These are phyloP conservation scores for Vireo griseus DNA, from an alignment of 2,797 vertebrate species.

Conservation along the genomic window DNA sequence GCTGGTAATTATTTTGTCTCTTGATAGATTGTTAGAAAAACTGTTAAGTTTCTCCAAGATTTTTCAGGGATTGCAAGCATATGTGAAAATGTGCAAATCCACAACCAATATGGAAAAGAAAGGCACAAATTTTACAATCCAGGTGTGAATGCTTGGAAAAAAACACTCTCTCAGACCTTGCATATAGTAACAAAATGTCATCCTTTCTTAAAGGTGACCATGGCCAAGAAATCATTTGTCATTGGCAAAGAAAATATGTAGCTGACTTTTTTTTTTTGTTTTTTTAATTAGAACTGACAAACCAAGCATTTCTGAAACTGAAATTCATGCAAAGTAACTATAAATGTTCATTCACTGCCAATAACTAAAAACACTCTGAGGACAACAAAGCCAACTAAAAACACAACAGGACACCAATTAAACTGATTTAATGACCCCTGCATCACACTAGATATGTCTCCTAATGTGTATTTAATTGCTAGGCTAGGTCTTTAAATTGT, in stretches of 20 bases:
- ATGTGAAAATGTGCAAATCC: not conserved
- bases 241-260: not conserved
- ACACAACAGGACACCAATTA: conserved; percentile 34
- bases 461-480: conserved; percentile 8
- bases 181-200: not conserved
- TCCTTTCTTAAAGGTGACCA: not conserved
- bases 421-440: not conserved
- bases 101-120: not conserved
- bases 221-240: not conserved
- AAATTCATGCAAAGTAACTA: not conserved
- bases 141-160: not conserved
- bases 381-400: not conserved
- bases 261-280: not conserved
- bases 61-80: not conserved
- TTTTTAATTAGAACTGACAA: not conserved
- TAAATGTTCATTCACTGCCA: not conserved
- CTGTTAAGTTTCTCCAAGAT: not conserved
- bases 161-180: not conserved
- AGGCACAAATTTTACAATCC: not conserved
- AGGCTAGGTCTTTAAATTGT: not conserved
- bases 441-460: not conserved
- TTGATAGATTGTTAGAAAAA: not conserved
- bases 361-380: not conserved
- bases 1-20: not conserved
- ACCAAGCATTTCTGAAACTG: not conserved